phyloP scores from a whole-genome alignment of 1,140 invertebrate species.

The Drosophila bocqueti region DNA sequence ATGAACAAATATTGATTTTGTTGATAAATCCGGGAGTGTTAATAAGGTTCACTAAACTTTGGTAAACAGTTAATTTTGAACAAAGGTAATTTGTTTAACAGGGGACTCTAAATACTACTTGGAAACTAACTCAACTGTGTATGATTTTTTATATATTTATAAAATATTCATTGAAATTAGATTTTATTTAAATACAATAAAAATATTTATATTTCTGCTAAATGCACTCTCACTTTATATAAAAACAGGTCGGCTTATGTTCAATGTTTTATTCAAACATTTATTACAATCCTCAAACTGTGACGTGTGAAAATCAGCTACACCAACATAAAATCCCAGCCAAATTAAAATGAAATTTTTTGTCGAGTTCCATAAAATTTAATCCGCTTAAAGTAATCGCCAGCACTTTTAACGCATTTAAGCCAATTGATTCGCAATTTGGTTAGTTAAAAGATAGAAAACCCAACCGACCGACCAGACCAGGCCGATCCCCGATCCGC shows the following conservation, averaged over 20 bases:
- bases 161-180: background rate
- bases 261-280: background rate
- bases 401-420: conserved; percentile 48
- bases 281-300: background rate
- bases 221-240: background rate
- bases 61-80: background rate
- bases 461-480: conserved; percentile 21
- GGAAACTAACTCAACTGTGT: background rate
- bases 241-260: background rate
- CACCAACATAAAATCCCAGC: background rate
- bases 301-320: background rate
- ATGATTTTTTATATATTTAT: background rate
- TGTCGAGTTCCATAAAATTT: conserved; percentile 7
- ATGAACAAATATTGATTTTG: conserved; percentile 10
- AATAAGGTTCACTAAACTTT: conserved; percentile 9
- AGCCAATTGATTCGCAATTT: conserved; percentile 50
- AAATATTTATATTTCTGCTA: too few relatives aligned
- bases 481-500: background rate
- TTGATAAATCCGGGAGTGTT: background rate
- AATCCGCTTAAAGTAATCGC: conserved; percentile 31
- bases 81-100: background rate
- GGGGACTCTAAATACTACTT: background rate
- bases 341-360: conserved; percentile 12
- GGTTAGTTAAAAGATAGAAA: conserved; percentile 48
- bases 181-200: background rate